Conservation (phyloP, 2,888 invertebrate species). For the Archips crataeganus region DNA sequence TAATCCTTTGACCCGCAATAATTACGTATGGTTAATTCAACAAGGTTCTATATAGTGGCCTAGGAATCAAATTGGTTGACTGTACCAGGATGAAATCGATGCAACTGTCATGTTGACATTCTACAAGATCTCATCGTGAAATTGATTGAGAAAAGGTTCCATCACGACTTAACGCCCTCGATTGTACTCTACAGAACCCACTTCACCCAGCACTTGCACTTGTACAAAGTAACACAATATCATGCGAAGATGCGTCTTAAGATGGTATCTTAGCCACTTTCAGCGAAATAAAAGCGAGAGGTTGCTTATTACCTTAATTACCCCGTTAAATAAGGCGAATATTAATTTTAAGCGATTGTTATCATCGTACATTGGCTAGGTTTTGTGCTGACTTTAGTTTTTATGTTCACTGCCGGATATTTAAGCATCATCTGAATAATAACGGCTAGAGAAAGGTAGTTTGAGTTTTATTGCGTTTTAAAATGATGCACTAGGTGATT, state of each 20-base stretch:
- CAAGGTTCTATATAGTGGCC: too few relatives aligned
- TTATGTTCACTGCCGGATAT: conserved; percentile 10
- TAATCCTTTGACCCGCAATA: too few relatives aligned
- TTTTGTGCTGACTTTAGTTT: not conserved
- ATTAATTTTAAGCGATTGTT: conserved; percentile 16
- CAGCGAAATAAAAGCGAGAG: conserved; percentile 32
- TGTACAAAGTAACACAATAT: conserved; percentile 15
- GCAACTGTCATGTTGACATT: too few relatives aligned
- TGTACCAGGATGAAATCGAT: too few relatives aligned
- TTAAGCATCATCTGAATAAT: not conserved
- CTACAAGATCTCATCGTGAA: too few relatives aligned
- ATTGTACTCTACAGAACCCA: conserved; percentile 19
- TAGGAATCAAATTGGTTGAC: too few relatives aligned
- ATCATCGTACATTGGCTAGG: not conserved
- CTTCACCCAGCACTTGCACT: not conserved
- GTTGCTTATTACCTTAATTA: conserved; percentile 22
- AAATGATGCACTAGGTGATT: not conserved
- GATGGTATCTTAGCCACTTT: conserved; percentile 14
- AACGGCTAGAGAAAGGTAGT: conserved; percentile 4
- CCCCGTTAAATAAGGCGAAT: conserved; percentile 5
- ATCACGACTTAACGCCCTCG: too few relatives aligned
- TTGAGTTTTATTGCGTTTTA: not conserved
- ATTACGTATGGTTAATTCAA: too few relatives aligned
- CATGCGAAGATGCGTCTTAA: conserved; percentile 14
- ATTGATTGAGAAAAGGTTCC: too few relatives aligned